phyloP scores from a whole-genome alignment of 2,888 invertebrate species.

The Hydriomena furcata region DNA sequence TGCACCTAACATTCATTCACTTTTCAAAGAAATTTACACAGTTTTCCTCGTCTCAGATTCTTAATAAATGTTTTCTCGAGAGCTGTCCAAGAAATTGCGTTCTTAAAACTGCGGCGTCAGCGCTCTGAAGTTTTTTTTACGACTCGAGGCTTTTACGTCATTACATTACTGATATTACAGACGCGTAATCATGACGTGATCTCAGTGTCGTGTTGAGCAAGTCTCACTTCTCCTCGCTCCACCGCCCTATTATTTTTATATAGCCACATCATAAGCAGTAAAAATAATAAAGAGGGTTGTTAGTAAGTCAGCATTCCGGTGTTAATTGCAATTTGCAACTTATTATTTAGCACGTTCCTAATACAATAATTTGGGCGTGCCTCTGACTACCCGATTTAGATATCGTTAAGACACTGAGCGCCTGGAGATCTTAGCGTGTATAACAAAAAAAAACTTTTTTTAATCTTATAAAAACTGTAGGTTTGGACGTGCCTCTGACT shows the following conservation, averaged over 20 bases:
- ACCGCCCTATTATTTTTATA: constrained; percentile 38
- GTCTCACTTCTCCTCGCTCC: constrained; percentile 44
- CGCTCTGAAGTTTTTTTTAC: constrained; percentile 35
- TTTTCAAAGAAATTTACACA: constrained; percentile 18
- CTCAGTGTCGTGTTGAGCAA: constrained; percentile 46
- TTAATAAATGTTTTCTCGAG: constrained; percentile 25
- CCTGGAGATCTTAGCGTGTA: too few relatives aligned
- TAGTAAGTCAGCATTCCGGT: constrained; percentile 6
- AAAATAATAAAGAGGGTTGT: constrained; percentile 25
- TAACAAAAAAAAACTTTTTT: too few relatives aligned
- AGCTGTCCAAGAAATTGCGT: constrained; percentile 22
- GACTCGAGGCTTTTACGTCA: constrained; percentile 53
- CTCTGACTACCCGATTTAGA: too few relatives aligned
- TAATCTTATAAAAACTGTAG: too few relatives aligned
- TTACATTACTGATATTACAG: constrained; percentile 52
- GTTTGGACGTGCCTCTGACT: too few relatives aligned
- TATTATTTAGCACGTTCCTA: background rate
- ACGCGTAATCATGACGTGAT: constrained; percentile 49
- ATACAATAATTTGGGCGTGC: too few relatives aligned
- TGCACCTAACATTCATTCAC: constrained; percentile 2
- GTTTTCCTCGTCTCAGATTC: constrained; percentile 23
- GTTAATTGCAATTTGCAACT: background rate
- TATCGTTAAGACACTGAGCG: too few relatives aligned
- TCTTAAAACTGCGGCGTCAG: constrained; percentile 40
- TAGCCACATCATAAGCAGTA: constrained; percentile 33